A percentile compares a stretch with the other conserved stretches of the same genome.
These are phyloP conservation scores for Pollenia angustigena DNA, from an alignment of 2,888 invertebrate species.

Conservation along the genomic window DNA sequence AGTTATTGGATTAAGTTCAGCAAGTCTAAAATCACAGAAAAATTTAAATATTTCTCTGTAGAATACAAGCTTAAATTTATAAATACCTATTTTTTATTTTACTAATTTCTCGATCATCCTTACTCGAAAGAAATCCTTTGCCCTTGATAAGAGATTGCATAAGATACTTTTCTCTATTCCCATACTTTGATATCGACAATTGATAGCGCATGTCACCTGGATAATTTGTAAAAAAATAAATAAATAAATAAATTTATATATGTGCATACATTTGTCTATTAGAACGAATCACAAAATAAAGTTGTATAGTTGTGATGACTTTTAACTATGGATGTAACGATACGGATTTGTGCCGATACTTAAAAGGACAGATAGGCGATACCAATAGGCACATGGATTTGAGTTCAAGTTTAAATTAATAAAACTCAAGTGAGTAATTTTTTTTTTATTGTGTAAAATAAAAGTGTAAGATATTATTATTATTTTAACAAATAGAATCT, in stretches of 20 bases:
- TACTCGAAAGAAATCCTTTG: slow-evolving; percentile 86
- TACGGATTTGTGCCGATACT: no score
- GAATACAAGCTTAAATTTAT: neutral
- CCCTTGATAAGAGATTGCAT: slow-evolving; percentile 86
- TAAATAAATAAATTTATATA: neutral
- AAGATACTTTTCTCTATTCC: slow-evolving; percentile 86
- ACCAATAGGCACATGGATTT: no score
- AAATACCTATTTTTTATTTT: slow-evolving; percentile 77
- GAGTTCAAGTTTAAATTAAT: no score
- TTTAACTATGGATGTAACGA: no score
- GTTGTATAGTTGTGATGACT: no score
- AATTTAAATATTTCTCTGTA: neutral
- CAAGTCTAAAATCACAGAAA: slow-evolving; percentile 66
- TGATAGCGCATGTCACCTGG: slow-evolving; percentile 86
- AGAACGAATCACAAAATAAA: no score
- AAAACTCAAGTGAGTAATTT: no score
- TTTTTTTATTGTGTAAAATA: no score
- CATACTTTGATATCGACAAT: slow-evolving; percentile 87
- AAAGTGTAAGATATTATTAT: no score
- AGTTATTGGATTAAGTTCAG: slow-evolving; percentile 73
- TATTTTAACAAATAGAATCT: no score
- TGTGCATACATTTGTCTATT: no score
- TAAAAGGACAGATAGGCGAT: no score
- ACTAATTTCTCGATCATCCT: slow-evolving; percentile 85
- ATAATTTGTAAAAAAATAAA: slow-evolving; percentile 30